Evolutionary conservation across 2,888 invertebrate genomes (phyloP).

Genomic region (Dermolepida albohirtum): DNA sequence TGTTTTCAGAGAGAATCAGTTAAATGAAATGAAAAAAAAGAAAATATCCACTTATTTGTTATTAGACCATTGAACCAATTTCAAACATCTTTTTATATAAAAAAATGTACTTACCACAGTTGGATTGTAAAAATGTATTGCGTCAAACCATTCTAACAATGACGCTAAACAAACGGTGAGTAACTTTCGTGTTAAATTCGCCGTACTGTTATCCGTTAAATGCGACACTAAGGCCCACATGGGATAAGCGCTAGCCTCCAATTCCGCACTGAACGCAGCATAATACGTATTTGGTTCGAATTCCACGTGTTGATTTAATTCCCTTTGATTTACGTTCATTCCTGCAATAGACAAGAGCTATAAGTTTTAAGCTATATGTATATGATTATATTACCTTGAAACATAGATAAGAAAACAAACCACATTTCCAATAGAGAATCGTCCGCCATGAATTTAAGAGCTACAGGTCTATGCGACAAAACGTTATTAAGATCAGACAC

Average conservation of each 20-base stretch:
- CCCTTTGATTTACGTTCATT: constrained; percentile 96
- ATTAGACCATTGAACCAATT: too few relatives aligned
- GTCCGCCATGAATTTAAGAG: constrained; percentile 89
- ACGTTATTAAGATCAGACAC: constrained; percentile 98
- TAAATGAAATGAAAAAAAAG: too few relatives aligned
- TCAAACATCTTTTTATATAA: too few relatives aligned
- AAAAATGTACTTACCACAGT: constrained; percentile 69
- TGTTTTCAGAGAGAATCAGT: too few relatives aligned
- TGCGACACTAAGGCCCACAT: constrained; percentile 98
- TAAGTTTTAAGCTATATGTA: background rate
- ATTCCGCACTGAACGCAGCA: constrained; percentile 96
- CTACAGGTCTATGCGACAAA: constrained; percentile 91
- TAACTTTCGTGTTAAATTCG: constrained; percentile 80
- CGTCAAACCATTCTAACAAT: constrained; percentile 90
- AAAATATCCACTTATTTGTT: too few relatives aligned
- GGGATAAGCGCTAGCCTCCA: constrained; percentile 96
- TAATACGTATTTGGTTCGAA: constrained; percentile 98
- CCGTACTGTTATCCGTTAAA: constrained; percentile 79
- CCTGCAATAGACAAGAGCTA: constrained; percentile 68
- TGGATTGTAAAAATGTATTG: constrained; percentile 74
- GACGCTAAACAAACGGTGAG: constrained; percentile 81
- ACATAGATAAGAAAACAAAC: constrained; percentile 93
- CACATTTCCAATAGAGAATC: constrained; percentile 93
- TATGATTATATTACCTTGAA: constrained; percentile 78
- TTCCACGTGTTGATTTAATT: constrained; percentile 91